Base-by-base conservation (phyloP, 2,888 invertebrate genomes). In the Seladonia tumulorum region DNA sequence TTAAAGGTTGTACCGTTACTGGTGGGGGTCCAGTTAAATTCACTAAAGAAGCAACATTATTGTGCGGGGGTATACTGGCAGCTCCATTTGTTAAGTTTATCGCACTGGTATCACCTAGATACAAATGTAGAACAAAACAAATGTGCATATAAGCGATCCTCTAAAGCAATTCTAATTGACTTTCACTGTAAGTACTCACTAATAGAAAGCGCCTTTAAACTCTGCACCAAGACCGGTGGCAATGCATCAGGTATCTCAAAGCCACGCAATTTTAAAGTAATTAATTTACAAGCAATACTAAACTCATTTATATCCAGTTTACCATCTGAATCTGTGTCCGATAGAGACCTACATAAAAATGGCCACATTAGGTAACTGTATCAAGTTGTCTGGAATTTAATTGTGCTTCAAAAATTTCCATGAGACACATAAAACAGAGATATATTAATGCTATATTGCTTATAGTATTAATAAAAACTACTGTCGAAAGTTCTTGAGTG, bases 251-350 rank as follows among this genome's bases (percentile, higher is more conserved):
- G 99, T 78, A 99, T 96, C 94, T 99, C 99, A 92, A 98, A 97
- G 5, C 99, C 99, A 79, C 98, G 97, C 22, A 99, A 96, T 95
- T 99, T 99, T 87, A 99, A 96, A 93, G 98, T 98, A 81, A 99
- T 99, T 83, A 99, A 96, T 96, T 99, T 99, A 96, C 99, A 99
- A 75, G 99, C 99, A 92, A 99, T 98, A 90, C 99, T 99, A 95
- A 99, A 99, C 95, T 99, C 99, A 93, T 98, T 97, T 79, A 99
- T 97, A 93, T 99, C 98, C 96, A 99, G 97, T 95, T 98, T 98
- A 0, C 99, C 99, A 96, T 99, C 99, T 25, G 98, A 97, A 95
- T 99, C 98, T 72, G 99, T 98, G 95, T 99, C 99, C 0, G 99
- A 98, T 73, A 99, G 95, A 18, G 96, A 96, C 98, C 98, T 96